Conservation (phyloP, 2,888 invertebrate genomes). For the Latrodectus elegans region DNA sequence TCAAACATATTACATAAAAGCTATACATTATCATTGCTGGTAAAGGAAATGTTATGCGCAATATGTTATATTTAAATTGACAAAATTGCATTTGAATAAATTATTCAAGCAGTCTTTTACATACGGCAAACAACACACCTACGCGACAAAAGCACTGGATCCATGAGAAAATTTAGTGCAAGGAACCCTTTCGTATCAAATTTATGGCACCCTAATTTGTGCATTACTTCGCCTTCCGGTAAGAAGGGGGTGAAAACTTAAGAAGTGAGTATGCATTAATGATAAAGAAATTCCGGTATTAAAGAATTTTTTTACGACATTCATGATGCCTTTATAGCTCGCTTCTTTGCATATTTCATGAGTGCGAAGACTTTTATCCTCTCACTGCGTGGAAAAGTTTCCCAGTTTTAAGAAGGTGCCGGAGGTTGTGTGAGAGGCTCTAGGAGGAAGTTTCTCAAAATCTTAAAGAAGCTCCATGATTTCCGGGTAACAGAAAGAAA, state of each 20-base stretch:
- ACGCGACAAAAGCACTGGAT: too few relatives aligned
- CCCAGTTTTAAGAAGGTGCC: background rate
- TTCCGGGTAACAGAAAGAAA: background rate
- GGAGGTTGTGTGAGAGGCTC: background rate
- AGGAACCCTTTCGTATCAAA: slow-evolving; percentile 35
- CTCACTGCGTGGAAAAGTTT: background rate
- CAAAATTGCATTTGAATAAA: too few relatives aligned
- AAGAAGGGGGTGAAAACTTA: slow-evolving; percentile 13
- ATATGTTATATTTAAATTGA: too few relatives aligned
- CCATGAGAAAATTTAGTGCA: background rate
- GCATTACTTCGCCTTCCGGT: slow-evolving; percentile 42
- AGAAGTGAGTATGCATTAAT: slow-evolving; percentile 40
- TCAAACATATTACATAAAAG: too few relatives aligned
- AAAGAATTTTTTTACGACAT: slow-evolving; percentile 54
- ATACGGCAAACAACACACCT: too few relatives aligned
- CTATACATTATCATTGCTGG: too few relatives aligned
- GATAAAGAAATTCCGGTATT: slow-evolving; percentile 57
- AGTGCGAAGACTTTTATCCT: slow-evolving; percentile 40
- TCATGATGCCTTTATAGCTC: slow-evolving; percentile 47
- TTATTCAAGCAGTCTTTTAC: too few relatives aligned
- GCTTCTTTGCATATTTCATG: slow-evolving; percentile 57
- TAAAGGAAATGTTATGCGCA: too few relatives aligned
- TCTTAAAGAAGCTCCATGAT: background rate
- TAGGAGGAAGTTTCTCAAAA: background rate
- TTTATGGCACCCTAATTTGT: slow-evolving; percentile 55